phyloP scores from a whole-genome alignment of 2,113 vertebrate genomes.

The Osmerus eperlanus region DNA sequence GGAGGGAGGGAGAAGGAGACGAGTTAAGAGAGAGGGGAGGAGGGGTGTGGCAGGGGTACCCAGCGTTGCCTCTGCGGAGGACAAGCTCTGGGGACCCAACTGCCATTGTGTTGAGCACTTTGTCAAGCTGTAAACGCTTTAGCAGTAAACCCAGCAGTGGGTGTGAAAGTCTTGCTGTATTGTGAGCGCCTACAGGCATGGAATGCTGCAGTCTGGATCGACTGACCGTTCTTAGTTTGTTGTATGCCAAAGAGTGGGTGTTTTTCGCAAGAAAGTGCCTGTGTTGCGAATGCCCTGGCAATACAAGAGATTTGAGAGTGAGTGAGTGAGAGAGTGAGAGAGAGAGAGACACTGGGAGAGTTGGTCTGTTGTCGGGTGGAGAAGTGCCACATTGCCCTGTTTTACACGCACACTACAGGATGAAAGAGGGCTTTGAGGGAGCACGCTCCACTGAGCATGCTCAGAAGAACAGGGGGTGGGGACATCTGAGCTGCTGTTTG shows the following conservation, averaged over 20 bases:
- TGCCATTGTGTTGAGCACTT: no score
- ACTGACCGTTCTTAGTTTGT: not conserved
- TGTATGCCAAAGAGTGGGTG: constrained; percentile 2
- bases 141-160: no score
- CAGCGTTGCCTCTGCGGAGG: no score
- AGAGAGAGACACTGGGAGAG: not conserved
- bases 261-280: not conserved
- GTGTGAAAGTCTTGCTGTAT: no score
- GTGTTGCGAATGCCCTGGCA: not conserved
- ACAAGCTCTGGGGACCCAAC: no score
- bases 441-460: constrained; percentile 34
- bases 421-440: constrained; percentile 57
- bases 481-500: constrained; percentile 2
- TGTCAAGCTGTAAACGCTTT: no score
- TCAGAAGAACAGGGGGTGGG: constrained; percentile 14
- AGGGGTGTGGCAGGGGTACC: not conserved
- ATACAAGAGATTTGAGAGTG: not conserved
- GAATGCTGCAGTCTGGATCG: not conserved
- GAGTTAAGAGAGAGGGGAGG: not conserved
- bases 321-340: constrained; percentile 1
- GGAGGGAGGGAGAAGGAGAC: not conserved
- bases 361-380: not conserved
- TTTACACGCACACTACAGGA: constrained; percentile 9
- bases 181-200: no score
- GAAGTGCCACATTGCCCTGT: not conserved